Conservation (phyloP, 2,888 invertebrate genomes). For the Sarcophaga rosellei region DNA sequence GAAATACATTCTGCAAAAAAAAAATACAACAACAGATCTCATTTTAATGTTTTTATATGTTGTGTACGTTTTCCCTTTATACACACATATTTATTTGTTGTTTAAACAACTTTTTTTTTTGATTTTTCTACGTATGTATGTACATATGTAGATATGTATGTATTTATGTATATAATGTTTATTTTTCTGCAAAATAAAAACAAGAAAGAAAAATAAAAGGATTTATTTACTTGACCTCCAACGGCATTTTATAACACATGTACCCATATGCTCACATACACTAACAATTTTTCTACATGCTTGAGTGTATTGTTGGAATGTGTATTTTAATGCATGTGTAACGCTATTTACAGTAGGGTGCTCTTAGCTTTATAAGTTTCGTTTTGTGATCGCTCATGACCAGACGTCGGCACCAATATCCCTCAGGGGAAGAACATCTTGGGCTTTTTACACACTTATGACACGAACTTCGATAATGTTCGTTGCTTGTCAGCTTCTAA, state of each 20-base stretch:
- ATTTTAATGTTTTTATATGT: too few species aligned
- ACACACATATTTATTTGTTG: not conserved
- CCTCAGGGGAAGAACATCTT: too few species aligned
- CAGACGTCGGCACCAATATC: too few species aligned
- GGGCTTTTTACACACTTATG: too few species aligned
- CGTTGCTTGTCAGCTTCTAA: too few species aligned
- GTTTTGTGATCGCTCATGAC: too few species aligned
- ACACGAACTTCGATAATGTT: too few species aligned
- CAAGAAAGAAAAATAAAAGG: not conserved
- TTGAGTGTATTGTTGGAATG: not conserved
- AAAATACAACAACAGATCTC: too few species aligned
- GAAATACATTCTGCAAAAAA: too few species aligned
- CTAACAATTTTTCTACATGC: not conserved
- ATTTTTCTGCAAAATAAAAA: conserved; percentile 22
- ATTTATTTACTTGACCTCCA: conserved; percentile 42
- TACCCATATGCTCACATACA: not conserved
- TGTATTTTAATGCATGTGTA: not conserved
- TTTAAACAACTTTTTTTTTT: not conserved
- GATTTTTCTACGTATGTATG: not conserved
- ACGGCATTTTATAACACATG: conserved; percentile 5
- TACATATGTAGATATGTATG: not conserved
- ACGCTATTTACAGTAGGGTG: not conserved
- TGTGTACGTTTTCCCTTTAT: too few species aligned
- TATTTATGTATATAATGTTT: not conserved
- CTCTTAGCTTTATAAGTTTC: not conserved